Conservation (phyloP, 2,113 vertebrate genomes). For the Ursus arctos region DNA sequence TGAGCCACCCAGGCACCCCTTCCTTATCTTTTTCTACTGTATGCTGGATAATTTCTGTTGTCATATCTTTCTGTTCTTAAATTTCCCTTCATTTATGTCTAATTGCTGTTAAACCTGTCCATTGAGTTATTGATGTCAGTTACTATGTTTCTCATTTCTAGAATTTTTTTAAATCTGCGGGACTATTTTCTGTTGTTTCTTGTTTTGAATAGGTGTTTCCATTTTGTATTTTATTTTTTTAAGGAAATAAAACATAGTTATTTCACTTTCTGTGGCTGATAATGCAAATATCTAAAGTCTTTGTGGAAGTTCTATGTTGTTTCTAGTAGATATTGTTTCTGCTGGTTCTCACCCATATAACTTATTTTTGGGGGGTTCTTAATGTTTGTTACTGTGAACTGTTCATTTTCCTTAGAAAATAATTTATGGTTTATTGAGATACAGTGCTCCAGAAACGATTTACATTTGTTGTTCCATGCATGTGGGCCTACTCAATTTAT, state of each 20-base stretch:
- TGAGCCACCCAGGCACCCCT: no score
- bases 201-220: constrained; percentile 23
- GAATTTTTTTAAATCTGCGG: neutral
- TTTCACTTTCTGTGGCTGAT: constrained; percentile 3
- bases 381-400: neutral
- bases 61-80: neutral
- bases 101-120: neutral
- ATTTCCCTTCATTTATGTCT: neutral
- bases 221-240: constrained; percentile 1
- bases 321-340: neutral
- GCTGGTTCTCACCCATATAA: neutral
- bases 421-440: neutral
- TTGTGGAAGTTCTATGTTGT: neutral
- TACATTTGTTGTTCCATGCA: neutral
- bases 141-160: constrained; percentile 13
- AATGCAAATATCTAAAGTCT: neutral
- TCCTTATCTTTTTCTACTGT: no score
- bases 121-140: neutral
- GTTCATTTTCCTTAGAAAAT: constrained; percentile 39
- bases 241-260: neutral
- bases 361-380: neutral
- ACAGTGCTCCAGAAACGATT: neutral
- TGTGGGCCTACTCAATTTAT: neutral
- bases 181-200: constrained; percentile 42
- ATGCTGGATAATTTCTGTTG: neutral